Evolutionary conservation across 2,113 vertebrate species (phyloP).

Genomic region (Antechinus stuartii): DNA sequence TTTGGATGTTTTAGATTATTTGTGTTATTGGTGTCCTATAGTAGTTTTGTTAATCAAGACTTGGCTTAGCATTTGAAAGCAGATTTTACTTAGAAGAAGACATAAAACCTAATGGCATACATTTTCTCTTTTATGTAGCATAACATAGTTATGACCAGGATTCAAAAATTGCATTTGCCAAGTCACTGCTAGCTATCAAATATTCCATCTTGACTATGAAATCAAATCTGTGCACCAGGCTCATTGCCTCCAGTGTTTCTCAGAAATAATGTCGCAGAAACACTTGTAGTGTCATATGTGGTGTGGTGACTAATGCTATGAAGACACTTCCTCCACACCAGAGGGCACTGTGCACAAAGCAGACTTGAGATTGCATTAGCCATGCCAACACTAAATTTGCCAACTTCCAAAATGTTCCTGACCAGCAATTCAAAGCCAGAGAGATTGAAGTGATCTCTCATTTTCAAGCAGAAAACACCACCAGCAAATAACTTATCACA

Average conservation of each 20-base stretch:
- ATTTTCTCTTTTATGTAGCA: constrained; percentile 35
- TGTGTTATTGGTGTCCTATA: constrained; percentile 33
- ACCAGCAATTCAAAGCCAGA: constrained; percentile 48
- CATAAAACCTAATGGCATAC: constrained; percentile 13
- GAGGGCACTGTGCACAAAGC: constrained; percentile 15
- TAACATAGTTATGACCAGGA: constrained; percentile 26
- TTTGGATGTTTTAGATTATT: constrained; percentile 36
- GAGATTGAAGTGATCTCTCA: constrained; percentile 52
- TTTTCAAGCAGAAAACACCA: constrained; percentile 34
- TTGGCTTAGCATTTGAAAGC: constrained; percentile 48
- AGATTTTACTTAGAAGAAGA: constrained; percentile 28
- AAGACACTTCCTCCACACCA: neutral
- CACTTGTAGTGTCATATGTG: neutral
- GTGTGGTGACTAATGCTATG: neutral
- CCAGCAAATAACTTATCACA: neutral
- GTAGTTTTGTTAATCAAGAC: neutral
- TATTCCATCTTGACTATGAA: constrained; percentile 52
- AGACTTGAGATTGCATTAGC: constrained; percentile 39
- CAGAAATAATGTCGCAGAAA: constrained; percentile 36
- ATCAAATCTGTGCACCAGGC: constrained; percentile 31
- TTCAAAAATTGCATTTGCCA: constrained; percentile 56
- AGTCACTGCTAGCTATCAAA: constrained; percentile 40
- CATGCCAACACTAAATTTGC: neutral
- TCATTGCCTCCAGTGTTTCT: constrained; percentile 38
- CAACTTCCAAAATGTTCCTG: constrained; percentile 21